These are phyloP conservation scores for Manis crassicaudata DNA, from an alignment of 2,797 vertebrate species.

Conservation along the genomic window DNA sequence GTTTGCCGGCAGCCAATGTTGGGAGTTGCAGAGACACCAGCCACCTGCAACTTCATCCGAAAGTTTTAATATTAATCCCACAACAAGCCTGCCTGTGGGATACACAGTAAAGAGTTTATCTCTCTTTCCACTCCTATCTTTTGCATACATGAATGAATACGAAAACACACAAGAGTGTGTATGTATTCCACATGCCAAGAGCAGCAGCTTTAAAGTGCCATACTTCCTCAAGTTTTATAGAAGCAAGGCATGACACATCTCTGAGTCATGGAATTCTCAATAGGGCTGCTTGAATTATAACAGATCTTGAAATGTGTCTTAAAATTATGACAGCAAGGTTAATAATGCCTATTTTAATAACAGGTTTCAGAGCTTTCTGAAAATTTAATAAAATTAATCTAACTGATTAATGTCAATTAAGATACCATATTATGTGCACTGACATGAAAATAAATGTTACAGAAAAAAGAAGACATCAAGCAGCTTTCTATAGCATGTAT, in stretches of 20 bases:
- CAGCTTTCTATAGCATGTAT: background rate
- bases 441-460: background rate
- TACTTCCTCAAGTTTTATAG: background rate
- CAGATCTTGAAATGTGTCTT: background rate
- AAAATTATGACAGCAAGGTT: background rate
- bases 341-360: background rate
- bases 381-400: slow-evolving; percentile 41
- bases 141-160: background rate
- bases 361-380: background rate
- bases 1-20: background rate
- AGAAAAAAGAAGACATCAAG: background rate
- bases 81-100: background rate
- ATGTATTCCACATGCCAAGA: background rate
- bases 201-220: background rate
- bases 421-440: background rate
- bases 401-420: background rate
- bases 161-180: background rate
- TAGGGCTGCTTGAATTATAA: background rate
- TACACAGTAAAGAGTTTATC: background rate
- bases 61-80: background rate
- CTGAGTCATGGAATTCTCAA: background rate
- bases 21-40: background rate
- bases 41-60: background rate
- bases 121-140: background rate
- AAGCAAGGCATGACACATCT: background rate